Base-by-base conservation (phyloP, 2,888 invertebrate genomes). In the Amphimallon solstitiale region DNA sequence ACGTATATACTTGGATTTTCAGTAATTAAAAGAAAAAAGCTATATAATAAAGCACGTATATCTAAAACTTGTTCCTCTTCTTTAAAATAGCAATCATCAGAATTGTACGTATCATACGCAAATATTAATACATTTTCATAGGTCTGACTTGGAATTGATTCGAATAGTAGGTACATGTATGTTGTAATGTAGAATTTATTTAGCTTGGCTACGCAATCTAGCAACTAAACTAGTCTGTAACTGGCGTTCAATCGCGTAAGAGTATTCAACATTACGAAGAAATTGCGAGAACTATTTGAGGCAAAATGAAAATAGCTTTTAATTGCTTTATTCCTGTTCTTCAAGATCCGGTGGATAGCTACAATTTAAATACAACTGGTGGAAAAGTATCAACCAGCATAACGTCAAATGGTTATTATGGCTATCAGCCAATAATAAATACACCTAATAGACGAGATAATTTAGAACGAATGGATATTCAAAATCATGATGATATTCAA, bases 341-440 rank as follows among this genome's bases (percentile, higher is more conserved):
- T 15, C 66, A 71, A 38, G 70, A 73, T 63, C 72, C 72, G 19
- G 65, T 67, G 34, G 68, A 69, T 43, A 66, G 65, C 23, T 70
- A 67, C 29, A 67, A 67, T 62, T 67, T 68, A 63, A 66, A 68
- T 23, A 61, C 61, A 23, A 46, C 59, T 38, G 63, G 51, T 48
- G 63, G 34, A n/a, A 80, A 74, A 82, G 81, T 75, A 80, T 79
- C 74, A 75, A 78, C 85, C 71, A 84, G 84, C 75, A 80, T 85
- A 74, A 85, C 85, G 51, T 84, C 83, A 46, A 85, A 85, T 77
- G 84, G 84, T 73, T 86, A 86, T 74, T 85, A 86, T 70, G 86
- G 86, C 59, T 86, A 82, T 76, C 85, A 85, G 64, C 80, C 82
- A 68, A 81, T 82, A 71, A 78, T 68, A 19, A 61, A 66, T 45